A percentile compares a stretch with the other conserved stretches of the same genome.
These are phyloP conservation scores for Popillia japonica DNA, from an alignment of 1,140 invertebrate species.

Conservation along the genomic window DNA sequence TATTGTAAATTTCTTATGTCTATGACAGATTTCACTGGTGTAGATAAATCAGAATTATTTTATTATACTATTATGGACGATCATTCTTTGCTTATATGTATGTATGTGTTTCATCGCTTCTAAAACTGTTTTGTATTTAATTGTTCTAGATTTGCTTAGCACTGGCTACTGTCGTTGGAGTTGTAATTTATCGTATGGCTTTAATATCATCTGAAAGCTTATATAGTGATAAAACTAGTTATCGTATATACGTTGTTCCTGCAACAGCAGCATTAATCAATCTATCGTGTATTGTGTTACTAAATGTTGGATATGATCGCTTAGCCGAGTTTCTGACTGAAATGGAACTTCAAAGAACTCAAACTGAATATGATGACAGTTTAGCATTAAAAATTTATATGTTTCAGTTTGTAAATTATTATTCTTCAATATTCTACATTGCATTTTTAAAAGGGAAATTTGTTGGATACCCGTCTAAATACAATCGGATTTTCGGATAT, in stretches of 20 bases:
- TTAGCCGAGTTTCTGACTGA: conserved; percentile 69
- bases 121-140: no score
- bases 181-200: conserved; percentile 79
- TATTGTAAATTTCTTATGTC: no score
- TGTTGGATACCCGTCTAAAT: conserved; percentile 79
- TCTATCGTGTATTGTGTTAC: conserved; percentile 66
- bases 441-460: conserved; percentile 87
- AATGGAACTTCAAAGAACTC: conserved; percentile 84
- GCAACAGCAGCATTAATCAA: conserved; percentile 77
- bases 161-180: conserved; percentile 76
- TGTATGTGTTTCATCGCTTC: no score
- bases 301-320: conserved; percentile 64
- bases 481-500: conserved; percentile 74
- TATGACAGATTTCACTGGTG: no score
- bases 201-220: conserved; percentile 70
- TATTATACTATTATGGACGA: no score
- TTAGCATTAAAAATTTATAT: conserved; percentile 86
- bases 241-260: conserved; percentile 71
- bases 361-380: conserved; percentile 86
- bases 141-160: conserved; percentile 74
- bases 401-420: conserved; percentile 89
- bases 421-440: conserved; percentile 87
- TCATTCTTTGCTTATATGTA: no score
- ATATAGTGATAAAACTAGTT: conserved; percentile 64
- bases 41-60: no score